A percentile compares a stretch with the other conserved stretches of the same genome.
phyloP scores from a whole-genome alignment of 2,888 invertebrate genomes.

The Emmelina monodactyla region DNA sequence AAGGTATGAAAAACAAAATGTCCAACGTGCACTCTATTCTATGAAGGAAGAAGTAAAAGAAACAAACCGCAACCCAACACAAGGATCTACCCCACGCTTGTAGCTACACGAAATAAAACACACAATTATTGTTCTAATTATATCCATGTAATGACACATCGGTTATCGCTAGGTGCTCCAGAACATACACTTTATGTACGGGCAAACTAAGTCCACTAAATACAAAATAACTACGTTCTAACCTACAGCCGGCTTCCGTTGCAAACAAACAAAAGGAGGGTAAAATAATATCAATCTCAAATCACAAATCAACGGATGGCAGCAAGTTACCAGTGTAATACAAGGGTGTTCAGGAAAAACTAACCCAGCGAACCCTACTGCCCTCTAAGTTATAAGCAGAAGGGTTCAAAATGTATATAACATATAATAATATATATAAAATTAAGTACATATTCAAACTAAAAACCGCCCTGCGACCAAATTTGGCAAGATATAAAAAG shows the following conservation, averaged over 20 bases:
- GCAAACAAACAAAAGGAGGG: slow-evolving; percentile 17
- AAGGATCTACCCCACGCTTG: slow-evolving; percentile 36
- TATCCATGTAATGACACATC: slow-evolving; percentile 62
- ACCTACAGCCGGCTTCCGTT: slow-evolving; percentile 34
- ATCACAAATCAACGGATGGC: slow-evolving; percentile 21
- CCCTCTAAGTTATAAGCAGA: slow-evolving; percentile 17
- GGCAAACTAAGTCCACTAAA: slow-evolving; percentile 47
- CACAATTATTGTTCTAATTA: slow-evolving; percentile 54
- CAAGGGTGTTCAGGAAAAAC: slow-evolving; percentile 31
- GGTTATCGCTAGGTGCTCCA: slow-evolving; percentile 54
- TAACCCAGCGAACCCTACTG: slow-evolving; percentile 1
- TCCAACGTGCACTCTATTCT: slow-evolving; percentile 33
- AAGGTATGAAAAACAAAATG: slow-evolving; percentile 7
- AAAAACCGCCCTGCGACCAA: slow-evolving; percentile 24
- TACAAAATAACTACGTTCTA: slow-evolving; percentile 38
- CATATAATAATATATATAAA: slow-evolving; percentile 28
- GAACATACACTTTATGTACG: slow-evolving; percentile 41
- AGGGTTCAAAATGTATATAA: slow-evolving; percentile 19
- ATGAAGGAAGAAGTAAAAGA: slow-evolving; percentile 17
- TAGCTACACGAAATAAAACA: slow-evolving; percentile 53
- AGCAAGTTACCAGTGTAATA: slow-evolving; percentile 38
- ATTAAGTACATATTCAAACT: slow-evolving; percentile 45
- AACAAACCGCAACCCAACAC: slow-evolving; percentile 31
- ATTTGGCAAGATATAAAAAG: slow-evolving; percentile 49
- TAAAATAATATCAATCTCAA: slow-evolving; percentile 17